A percentile compares a stretch with the other conserved stretches of the same genome.
phyloP scores from a whole-genome alignment of 1,140 invertebrate genomes.

The Radopholus similis region DNA sequence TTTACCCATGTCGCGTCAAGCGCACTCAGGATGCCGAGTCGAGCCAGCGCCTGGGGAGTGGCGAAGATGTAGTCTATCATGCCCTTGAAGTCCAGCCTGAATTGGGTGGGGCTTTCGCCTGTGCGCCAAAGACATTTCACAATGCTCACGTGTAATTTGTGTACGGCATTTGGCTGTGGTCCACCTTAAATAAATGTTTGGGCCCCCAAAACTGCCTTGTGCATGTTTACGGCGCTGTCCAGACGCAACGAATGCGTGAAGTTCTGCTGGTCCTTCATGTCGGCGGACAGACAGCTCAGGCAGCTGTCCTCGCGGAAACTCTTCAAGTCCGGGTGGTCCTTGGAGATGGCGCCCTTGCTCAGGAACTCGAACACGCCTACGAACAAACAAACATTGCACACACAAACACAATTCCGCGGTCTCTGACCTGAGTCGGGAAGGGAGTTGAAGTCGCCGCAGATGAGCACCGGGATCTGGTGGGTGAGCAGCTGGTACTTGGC shows the following conservation, averaged over 20 bases:
- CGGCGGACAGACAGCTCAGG: constrained; percentile 66
- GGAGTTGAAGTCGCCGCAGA: constrained; percentile 98
- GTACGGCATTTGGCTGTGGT: constrained; percentile 88
- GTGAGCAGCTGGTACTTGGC: constrained; percentile 46
- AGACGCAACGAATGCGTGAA: constrained; percentile 84
- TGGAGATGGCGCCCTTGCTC: constrained; percentile 77
- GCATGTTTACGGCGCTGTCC: constrained; percentile 72
- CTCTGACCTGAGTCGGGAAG: constrained; percentile 83
- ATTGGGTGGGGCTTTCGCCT: background rate
- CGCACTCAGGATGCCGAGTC: constrained; percentile 82
- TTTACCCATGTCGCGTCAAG: constrained; percentile 88
- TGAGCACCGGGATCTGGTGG: constrained; percentile 77
- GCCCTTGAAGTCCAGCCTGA: constrained; percentile 95
- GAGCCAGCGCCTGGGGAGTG: constrained; percentile 67
- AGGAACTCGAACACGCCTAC: constrained; percentile 92
- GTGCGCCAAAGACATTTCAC: background rate
- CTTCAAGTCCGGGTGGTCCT: constrained; percentile 92
- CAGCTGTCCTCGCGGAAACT: constrained; percentile 82
- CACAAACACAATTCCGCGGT: background rate
- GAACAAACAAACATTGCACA: constrained; percentile 30
- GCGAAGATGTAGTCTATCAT: constrained; percentile 99
- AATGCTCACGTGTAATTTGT: constrained; percentile 91
- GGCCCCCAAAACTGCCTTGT: background rate
- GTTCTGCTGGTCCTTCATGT: constrained; percentile 32
- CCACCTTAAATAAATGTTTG: constrained; percentile 63